Conservation (phyloP, 2,113 vertebrate genomes). For the Trinectes maculatus region DNA sequence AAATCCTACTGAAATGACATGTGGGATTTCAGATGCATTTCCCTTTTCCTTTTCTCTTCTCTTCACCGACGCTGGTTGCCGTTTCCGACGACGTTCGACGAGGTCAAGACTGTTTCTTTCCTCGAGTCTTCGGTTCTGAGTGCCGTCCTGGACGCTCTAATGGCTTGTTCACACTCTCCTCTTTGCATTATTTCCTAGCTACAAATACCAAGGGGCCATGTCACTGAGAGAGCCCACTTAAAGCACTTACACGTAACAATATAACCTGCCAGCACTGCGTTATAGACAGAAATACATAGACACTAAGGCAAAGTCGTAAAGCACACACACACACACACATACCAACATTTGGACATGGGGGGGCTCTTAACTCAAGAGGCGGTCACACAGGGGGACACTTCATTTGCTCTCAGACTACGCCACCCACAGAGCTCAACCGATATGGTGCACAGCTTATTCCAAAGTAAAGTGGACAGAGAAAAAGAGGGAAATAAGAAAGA, state of each 20-base stretch:
- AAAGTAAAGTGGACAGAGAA: constrained; percentile 47
- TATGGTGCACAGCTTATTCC: constrained; percentile 38
- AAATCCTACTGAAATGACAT: constrained; percentile 44
- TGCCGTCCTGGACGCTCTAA: constrained; percentile 62
- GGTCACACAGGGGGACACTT: constrained; percentile 46
- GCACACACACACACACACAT: constrained; percentile 22
- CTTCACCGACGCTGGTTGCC: constrained; percentile 27
- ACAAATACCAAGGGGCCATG: constrained; percentile 64
- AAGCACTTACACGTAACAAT: constrained; percentile 56
- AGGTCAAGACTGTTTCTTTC: constrained; percentile 59
- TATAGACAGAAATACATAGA: constrained; percentile 35
- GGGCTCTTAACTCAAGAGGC: constrained; percentile 32
- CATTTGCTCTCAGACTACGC: constrained; percentile 55
- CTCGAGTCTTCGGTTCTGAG: constrained; percentile 36
- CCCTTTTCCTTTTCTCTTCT: constrained; percentile 16
- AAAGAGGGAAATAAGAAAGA: constrained; percentile 44
- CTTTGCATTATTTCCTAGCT: constrained; percentile 67
- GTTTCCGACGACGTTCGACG: constrained; percentile 24
- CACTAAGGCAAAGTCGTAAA: constrained; percentile 16
- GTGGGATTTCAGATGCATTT: constrained; percentile 29
- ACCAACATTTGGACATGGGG: constrained; percentile 24
- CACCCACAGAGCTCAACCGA: constrained; percentile 44
- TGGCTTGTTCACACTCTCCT: constrained; percentile 62
- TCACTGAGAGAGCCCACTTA: constrained; percentile 50
- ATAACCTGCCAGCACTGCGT: constrained; percentile 52